Conservation (phyloP, 2,797 vertebrate species). For the Catostomus latipinnis region DNA sequence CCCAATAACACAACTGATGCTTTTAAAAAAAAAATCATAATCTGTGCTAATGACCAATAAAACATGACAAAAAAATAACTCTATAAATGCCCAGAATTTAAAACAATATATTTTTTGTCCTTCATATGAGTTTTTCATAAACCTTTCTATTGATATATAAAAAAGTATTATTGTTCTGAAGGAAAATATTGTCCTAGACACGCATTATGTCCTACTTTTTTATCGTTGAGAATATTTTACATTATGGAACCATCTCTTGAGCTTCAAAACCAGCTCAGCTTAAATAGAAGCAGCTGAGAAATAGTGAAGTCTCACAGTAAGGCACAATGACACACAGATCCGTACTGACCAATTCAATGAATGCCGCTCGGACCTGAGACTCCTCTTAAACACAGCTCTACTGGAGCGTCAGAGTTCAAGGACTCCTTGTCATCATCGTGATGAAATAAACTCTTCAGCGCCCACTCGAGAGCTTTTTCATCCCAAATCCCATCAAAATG, state of each 20-base stretch:
- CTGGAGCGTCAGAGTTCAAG: constrained; percentile 53
- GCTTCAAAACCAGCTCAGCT: constrained; percentile 14
- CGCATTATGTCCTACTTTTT: background rate
- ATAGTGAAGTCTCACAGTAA: constrained; percentile 43
- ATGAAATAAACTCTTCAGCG: constrained; percentile 57
- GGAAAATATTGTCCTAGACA: background rate
- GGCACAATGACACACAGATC: constrained; percentile 16
- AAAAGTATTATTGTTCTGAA: no score
- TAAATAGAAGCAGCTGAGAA: background rate
- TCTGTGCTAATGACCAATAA: no score
- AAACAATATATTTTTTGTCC: no score
- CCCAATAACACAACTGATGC: no score
- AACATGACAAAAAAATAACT: no score
- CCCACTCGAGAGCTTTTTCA: constrained; percentile 33
- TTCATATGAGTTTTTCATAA: no score
- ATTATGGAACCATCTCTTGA: background rate
- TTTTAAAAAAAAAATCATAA: no score
- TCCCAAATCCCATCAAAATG: constrained; percentile 54
- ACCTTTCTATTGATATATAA: no score
- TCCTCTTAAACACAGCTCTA: constrained; percentile 27
- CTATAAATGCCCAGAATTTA: no score
- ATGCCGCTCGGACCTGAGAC: constrained; percentile 19
- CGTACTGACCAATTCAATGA: constrained; percentile 43
- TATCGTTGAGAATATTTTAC: no score
- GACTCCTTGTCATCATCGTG: constrained; percentile 49